Evolutionary conservation across 1,140 invertebrate genomes (phyloP).

Genomic region (Zaprionus ghesquierei): DNA sequence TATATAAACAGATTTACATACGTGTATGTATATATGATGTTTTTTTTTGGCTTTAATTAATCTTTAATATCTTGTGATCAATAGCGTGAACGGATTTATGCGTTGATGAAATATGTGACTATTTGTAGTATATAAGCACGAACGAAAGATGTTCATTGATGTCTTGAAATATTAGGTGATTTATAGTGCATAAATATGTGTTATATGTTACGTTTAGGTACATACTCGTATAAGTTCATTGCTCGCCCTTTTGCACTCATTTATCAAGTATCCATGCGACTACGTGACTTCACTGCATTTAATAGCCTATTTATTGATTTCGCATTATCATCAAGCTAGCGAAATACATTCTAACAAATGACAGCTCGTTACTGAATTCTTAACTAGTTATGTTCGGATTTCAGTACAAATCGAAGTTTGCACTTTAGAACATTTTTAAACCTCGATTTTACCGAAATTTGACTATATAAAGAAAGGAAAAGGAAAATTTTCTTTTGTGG

Average conservation of each 20-base stretch:
- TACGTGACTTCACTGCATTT: conserved; percentile 47
- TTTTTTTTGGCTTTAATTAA: conserved; percentile 61
- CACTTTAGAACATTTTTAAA: no score
- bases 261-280: background rate
- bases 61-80: conserved; percentile 50
- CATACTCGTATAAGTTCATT: background rate
- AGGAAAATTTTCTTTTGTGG: background rate
- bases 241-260: background rate
- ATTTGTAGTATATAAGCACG: conserved; percentile 35
- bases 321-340: conserved; percentile 27
- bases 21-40: conserved; percentile 22
- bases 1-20: background rate
- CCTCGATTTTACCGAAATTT: background rate
- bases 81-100: conserved; percentile 65
- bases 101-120: conserved; percentile 49
- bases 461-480: background rate
- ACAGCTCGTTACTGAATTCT: background rate
- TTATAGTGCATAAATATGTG: background rate
- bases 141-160: background rate
- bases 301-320: conserved; percentile 62
- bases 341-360: conserved; percentile 5
- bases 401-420: no score
- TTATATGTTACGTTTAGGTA: background rate
- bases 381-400: background rate
- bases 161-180: background rate